Conservation (phyloP, 2,113 vertebrate species). For the Hepsetus odoe region DNA sequence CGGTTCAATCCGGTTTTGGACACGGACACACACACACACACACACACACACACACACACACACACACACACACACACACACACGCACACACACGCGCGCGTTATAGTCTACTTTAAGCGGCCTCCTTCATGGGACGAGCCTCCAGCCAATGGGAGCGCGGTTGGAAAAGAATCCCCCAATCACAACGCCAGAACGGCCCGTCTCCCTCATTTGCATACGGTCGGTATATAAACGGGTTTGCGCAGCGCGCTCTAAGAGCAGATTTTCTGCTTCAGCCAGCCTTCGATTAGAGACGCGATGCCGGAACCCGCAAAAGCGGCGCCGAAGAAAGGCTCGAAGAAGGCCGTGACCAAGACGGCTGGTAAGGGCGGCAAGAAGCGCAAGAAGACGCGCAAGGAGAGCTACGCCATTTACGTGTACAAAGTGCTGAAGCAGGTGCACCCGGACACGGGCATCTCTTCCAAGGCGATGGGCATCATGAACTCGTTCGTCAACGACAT, state of each 20-base stretch:
- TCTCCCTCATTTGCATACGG: conserved; percentile 21
- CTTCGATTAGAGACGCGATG: neutral
- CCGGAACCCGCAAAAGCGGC: conserved; percentile 36
- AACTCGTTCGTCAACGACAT: conserved; percentile 71
- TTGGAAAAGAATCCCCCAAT: conserved; percentile 19
- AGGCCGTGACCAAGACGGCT: conserved; percentile 40
- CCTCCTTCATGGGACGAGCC: neutral
- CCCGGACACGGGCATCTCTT: conserved; percentile 80
- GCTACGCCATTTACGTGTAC: conserved; percentile 78
- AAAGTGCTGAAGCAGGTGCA: conserved; percentile 83
- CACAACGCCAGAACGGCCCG: neutral
- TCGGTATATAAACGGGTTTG: neutral
- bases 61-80: neutral
- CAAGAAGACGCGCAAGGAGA: conserved; percentile 54
- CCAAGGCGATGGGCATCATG: conserved; percentile 75
- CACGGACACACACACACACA: neutral
- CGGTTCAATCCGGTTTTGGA: conserved; percentile 34
- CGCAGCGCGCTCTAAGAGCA: too few relatives aligned
- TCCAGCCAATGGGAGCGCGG: conserved; percentile 16
- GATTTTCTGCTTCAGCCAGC: neutral
- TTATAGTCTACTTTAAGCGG: neutral
- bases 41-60: neutral
- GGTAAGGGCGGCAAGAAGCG: conserved; percentile 39
- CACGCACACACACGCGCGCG: too few relatives aligned
- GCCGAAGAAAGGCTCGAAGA: conserved; percentile 44